Evolutionary conservation across 2,113 vertebrate genomes (phyloP), one percentile per base, ranked within the genome.

Genomic region (Sisor rabdophorus): DNA sequence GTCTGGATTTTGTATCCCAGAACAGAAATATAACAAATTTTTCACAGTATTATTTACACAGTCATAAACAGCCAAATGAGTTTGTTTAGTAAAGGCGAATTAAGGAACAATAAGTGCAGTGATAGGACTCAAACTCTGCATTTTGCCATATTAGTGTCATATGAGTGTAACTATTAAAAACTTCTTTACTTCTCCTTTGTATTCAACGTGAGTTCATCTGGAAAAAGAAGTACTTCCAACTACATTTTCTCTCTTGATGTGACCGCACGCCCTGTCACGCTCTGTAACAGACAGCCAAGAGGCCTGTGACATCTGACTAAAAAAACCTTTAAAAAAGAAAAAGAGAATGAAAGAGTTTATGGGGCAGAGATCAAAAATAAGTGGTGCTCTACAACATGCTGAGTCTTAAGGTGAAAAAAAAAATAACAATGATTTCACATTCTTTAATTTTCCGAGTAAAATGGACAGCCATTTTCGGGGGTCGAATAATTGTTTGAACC

Each of bases 401-500:
- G 87, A 89, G 92, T 90, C 90, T 90, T 85, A 87, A 68, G 82
- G 77, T 59, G 90, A 90, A 88, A 81, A 87, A n/a, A 59, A 71
- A 55, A 90, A 90, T 88, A 80, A 87, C 58, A 75, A 90, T 93
- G 94, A 96, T 93, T 94, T 97, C 93, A 94, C 93, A 93, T 95
- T 94, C 94, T 97, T 97, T 97, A 95, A 95, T 97, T 98, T 97
- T 93, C 93, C 82, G 91, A 95, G 93, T 92, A 93, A 93, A 93
- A 98, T 96, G 94, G 95, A 92, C 93, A 95, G 95, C 94, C 93
- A 95, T 96, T 95, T 80, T 94, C 93, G 93, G 94, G 95, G 94
- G 95, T 95, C 94, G 95, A 98, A 98, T 98, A 97, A 98, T 98
- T 97, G 95, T 98, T 97, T 98, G 95, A 98, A 97, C 94, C 93